A percentile compares a stretch with the other conserved stretches of the same genome.
Conservation (phyloP, 1,140 invertebrate genomes). For the Andricus grossulariae region DNA sequence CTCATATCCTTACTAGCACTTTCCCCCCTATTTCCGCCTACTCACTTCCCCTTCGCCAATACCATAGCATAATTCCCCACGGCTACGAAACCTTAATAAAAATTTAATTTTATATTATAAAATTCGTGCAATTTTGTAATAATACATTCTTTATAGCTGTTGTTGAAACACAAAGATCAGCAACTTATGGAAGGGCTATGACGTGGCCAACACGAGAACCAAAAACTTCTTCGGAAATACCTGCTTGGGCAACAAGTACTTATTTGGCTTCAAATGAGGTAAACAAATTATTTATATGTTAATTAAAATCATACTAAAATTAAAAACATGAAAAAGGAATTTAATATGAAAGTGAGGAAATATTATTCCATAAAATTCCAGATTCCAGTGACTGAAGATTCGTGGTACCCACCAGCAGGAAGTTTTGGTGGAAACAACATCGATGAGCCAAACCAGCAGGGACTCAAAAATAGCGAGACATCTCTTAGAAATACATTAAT, state of each 20-base stretch:
- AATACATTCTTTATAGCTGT: conserved; percentile 35
- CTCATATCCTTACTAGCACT: no score
- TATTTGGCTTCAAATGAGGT: conserved; percentile 57
- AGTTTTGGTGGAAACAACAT: conserved; percentile 77
- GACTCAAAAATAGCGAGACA: conserved; percentile 67
- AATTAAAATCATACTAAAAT: neutral
- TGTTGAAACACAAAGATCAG: conserved; percentile 60
- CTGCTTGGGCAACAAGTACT: conserved; percentile 71
- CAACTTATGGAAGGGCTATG: conserved; percentile 74
- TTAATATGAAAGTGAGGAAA: no score
- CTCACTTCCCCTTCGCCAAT: no score
- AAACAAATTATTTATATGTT: conserved; percentile 31
- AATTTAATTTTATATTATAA: neutral
- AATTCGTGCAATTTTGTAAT: no score
- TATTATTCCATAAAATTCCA: conserved; percentile 27
- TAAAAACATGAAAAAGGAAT: neutral
- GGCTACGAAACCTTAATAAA: no score
- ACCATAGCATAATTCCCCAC: no score
- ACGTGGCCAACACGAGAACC: conserved; percentile 62
- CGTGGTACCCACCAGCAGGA: conserved; percentile 76
- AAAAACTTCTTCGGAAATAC: conserved; percentile 63
- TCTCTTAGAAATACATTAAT: conserved; percentile 41
- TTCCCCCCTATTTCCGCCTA: no score
- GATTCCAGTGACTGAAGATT: conserved; percentile 67
- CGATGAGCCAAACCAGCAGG: conserved; percentile 80